These are phyloP conservation scores for Alaudala cheleensis DNA, from an alignment of 2,113 vertebrate species.

Conservation along the genomic window DNA sequence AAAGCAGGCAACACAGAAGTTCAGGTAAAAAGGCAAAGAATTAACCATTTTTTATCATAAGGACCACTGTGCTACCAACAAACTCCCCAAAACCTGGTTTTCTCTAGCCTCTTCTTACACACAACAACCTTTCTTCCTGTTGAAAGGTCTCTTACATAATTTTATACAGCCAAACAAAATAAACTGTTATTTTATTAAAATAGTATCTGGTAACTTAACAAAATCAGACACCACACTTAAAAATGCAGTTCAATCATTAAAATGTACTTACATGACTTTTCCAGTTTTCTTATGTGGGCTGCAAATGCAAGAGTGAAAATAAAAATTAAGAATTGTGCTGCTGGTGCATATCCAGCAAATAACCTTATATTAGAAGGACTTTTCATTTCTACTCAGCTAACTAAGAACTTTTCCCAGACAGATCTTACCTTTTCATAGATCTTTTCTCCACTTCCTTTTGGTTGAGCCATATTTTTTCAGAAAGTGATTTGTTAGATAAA, in stretches of 20 bases:
- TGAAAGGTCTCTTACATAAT: neutral
- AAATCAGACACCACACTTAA: neutral
- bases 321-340: neutral
- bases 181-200: neutral
- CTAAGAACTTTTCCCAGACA: neutral
- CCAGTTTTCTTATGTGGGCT: constrained; percentile 76
- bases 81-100: neutral
- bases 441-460: constrained; percentile 78
- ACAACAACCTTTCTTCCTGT: neutral
- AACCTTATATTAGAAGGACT: neutral
- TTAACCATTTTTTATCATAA: neutral
- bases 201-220: neutral
- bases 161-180: neutral
- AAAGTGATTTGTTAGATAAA: constrained; percentile 78
- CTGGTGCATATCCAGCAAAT: neutral
- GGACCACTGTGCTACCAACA: neutral
- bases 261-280: constrained; percentile 72
- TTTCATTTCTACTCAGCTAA: neutral
- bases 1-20: neutral
- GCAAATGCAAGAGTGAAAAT: constrained; percentile 44
- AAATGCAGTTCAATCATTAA: neutral
- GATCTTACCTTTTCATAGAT: constrained; percentile 80
- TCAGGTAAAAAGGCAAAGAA: neutral
- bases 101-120: neutral
- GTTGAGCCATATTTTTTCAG: constrained; percentile 81